Evolutionary conservation across 2,797 vertebrate genomes (phyloP), one percentile per base, ranked within the genome.

Genomic region (Phoxinus dragarum): DNA sequence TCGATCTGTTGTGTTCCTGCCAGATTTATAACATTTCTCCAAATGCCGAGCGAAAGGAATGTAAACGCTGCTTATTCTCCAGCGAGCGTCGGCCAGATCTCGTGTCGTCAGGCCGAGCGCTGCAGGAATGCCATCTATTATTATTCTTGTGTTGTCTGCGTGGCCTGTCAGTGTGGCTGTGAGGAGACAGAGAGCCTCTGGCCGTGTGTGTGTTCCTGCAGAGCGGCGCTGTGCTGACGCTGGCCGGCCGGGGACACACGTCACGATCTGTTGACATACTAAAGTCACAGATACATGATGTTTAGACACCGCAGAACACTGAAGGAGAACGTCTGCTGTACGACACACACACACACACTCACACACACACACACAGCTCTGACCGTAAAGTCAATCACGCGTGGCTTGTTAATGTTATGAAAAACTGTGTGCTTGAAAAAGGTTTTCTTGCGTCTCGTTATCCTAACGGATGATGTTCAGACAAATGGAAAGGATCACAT

Each of bases 241-340:
- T 96, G 94, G 95, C 94, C 38, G 56, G 38, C 56, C 75, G 85
- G 72, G 88, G 87, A 89, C 89, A 92, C 92, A 92, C 92, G 94
- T 95, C 94, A 94, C 92, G 90, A 90, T 93, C 88, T 91, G 92
- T 88, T 94, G 94, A 94, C 92, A 90, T 93, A 92, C 95, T 92
- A 93, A 94, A 94, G 93, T 93, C 92, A 82, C 91, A 81, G 89
- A 90, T 91, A 92, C 89, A 91, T 85, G 88, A 87, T 94, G 92
- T 94, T 94, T 94, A 91, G 88, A 93, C 93, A 93, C 79, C 91
- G 90, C 92, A 94, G 93, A 95, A 93, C 88, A 92, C 92, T 89
- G 78, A 73, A 89, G 86, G 91, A 86, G 87, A 89, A 91, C 89
- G 81, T 84, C 84, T 86, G 84, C 91, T 90, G 89, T 90, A 88